These are phyloP conservation scores for Rhingia campestris DNA, from an alignment of 2,888 invertebrate species.

Conservation along the genomic window DNA sequence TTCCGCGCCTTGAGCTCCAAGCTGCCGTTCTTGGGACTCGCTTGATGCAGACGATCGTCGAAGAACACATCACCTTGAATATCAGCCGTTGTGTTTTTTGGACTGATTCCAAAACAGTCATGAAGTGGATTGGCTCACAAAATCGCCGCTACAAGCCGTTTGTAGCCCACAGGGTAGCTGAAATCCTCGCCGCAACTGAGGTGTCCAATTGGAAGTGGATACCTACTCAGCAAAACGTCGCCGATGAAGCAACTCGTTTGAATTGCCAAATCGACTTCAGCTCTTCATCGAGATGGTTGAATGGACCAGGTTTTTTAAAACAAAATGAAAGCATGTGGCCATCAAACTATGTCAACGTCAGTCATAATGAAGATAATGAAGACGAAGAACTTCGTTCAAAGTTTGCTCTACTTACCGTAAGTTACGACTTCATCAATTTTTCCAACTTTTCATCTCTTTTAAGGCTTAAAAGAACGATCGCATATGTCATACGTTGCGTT, in stretches of 20 bases:
- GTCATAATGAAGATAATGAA: constrained; percentile 20
- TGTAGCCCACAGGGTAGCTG: no score
- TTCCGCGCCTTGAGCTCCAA: constrained; percentile 17
- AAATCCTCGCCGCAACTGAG: no score
- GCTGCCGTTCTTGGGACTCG: constrained; percentile 48
- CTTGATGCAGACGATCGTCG: constrained; percentile 7
- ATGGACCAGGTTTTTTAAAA: constrained; percentile 43
- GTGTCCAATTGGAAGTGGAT: no score
- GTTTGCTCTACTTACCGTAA: constrained; percentile 20
- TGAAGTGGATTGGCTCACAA: no score
- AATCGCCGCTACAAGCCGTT: no score
- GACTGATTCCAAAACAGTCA: no score
- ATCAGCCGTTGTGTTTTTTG: no score
- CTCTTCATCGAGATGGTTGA: constrained; percentile 49
- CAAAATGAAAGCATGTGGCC: constrained; percentile 13
- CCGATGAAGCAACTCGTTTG: constrained; percentile 75
- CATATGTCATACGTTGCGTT: no score
- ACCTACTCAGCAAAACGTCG: constrained; percentile 61
- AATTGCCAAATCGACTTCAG: constrained; percentile 25
- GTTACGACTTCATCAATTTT: constrained; percentile 17
- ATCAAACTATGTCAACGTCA: background rate
- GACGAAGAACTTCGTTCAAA: constrained; percentile 46
- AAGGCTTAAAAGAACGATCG: no score
- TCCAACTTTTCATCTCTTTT: constrained; percentile 15
- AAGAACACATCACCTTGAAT: background rate